Evolutionary conservation across 2,888 invertebrate species (phyloP).

Genomic region (Villa cingulata): DNA sequence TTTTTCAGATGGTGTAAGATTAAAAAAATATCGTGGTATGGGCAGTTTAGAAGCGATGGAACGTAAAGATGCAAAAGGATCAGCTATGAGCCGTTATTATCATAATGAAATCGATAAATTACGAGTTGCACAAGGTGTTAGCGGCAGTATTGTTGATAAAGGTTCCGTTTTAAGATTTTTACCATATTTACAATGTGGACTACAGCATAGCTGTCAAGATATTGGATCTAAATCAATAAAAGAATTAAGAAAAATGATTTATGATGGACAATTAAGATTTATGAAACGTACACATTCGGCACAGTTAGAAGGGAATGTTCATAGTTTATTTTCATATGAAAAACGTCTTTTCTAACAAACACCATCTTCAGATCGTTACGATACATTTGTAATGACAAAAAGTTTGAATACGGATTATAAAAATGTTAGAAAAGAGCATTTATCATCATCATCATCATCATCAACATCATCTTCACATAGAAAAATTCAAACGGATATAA

Average conservation of each 20-base stretch:
- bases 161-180: conserved; percentile 91
- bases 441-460: too few species aligned
- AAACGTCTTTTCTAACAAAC: conserved; percentile 65
- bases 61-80: conserved; percentile 69
- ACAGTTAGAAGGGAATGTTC: conserved; percentile 95
- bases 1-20: conserved; percentile 91
- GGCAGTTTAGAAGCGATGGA: conserved; percentile 98
- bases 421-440: too few species aligned
- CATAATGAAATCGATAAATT: conserved; percentile 88
- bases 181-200: conserved; percentile 88
- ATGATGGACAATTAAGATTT: conserved; percentile 78
- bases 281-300: conserved; percentile 93
- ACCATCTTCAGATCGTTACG: not conserved
- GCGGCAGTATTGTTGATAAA: conserved; percentile 95
- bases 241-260: conserved; percentile 58
- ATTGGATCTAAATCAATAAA: conserved; percentile 69
- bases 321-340: conserved; percentile 90
- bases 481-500: too few species aligned
- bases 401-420: too few species aligned
- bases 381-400: too few species aligned
- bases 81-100: conserved; percentile 72
- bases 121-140: conserved; percentile 96
- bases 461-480: too few species aligned
- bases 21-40: conserved; percentile 99
- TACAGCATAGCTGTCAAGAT: conserved; percentile 95